phyloP scores from a whole-genome alignment of 2,888 invertebrate species.

The Heliconius charithonia region DNA sequence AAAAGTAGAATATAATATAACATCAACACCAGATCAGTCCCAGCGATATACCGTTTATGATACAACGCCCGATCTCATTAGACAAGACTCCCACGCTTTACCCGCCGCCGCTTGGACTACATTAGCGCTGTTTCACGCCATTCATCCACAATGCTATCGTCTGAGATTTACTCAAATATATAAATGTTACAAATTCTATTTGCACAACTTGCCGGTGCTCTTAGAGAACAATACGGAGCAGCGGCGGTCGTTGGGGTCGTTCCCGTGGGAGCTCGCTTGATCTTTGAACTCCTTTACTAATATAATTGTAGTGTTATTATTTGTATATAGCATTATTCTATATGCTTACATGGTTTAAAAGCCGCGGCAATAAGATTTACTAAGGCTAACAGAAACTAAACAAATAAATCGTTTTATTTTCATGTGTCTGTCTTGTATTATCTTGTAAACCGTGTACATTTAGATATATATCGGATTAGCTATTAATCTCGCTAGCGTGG shows the following conservation, averaged over 20 bases:
- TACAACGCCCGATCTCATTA: conserved; percentile 10
- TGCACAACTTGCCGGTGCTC: background rate
- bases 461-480: no score
- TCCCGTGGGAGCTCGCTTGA: conserved; percentile 20
- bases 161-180: background rate
- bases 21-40: no score
- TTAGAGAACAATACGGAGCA: conserved; percentile 9
- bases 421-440: no score
- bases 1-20: no score
- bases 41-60: background rate
- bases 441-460: no score
- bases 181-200: conserved; percentile 19
- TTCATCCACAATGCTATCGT: conserved; percentile 21
- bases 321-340: background rate
- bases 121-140: conserved; percentile 14
- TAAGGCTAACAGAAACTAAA: background rate
- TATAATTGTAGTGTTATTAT: background rate
- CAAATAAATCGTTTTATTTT: background rate
- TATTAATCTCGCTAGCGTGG: no score
- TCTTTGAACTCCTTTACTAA: conserved; percentile 15
- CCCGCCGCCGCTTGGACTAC: background rate
- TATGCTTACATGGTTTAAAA: background rate
- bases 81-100: background rate
- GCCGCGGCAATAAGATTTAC: background rate
- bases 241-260: background rate